These are phyloP conservation scores for Melikaiella ostensackeni DNA, from an alignment of 2,888 invertebrate genomes.

Conservation along the genomic window DNA sequence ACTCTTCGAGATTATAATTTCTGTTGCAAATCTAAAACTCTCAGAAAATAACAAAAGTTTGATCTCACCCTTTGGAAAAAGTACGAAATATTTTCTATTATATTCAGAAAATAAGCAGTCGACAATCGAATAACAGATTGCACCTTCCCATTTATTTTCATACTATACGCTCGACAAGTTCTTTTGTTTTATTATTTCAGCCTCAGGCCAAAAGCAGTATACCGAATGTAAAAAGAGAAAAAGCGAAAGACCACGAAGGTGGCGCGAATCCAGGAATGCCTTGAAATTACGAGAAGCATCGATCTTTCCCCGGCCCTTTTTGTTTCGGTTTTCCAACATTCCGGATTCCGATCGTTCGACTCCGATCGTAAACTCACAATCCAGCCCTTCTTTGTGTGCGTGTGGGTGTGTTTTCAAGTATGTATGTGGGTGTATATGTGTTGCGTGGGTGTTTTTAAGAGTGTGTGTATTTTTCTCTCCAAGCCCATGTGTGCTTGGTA, in stretches of 20 bases:
- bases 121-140: neutral
- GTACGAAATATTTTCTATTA: neutral
- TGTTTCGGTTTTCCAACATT: slow-evolving; percentile 26
- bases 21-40: no score
- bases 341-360: slow-evolving; percentile 31
- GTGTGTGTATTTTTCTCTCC: neutral
- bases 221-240: neutral
- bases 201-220: neutral
- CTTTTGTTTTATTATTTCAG: neutral
- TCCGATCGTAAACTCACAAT: slow-evolving; percentile 34
- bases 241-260: slow-evolving; percentile 12
- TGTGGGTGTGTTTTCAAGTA: neutral
- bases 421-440: neutral
- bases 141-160: neutral
- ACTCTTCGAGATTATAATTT: no score
- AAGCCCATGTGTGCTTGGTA: slow-evolving; percentile 27
- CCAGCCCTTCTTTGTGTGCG: neutral
- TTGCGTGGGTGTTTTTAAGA: neutral
- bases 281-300: slow-evolving; percentile 31
- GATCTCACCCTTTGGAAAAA: no score
- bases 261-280: slow-evolving; percentile 23
- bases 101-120: neutral
- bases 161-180: neutral
- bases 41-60: no score
- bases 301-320: slow-evolving; percentile 14